These are phyloP conservation scores for Cryptoblepharus egeriae DNA, from an alignment of 2,797 vertebrate species.

Conservation along the genomic window DNA sequence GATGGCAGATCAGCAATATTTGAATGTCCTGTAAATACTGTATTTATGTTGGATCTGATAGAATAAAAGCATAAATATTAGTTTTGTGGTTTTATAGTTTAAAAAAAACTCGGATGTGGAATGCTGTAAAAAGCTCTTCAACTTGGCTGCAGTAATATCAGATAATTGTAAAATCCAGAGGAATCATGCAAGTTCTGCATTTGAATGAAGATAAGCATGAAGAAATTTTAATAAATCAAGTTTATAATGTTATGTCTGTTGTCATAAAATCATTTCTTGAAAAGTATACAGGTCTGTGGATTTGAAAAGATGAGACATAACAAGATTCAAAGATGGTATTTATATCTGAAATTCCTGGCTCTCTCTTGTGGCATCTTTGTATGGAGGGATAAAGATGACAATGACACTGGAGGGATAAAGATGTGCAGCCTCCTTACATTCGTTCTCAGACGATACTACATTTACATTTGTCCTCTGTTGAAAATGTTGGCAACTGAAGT, in stretches of 20 bases:
- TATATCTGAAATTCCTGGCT: no score
- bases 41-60: conserved; percentile 77
- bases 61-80: conserved; percentile 62
- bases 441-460: no score
- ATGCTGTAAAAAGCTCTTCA: conserved; percentile 34
- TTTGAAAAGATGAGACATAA: not conserved
- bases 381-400: no score
- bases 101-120: conserved; percentile 39
- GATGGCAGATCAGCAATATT: conserved; percentile 61
- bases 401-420: no score
- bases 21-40: conserved; percentile 63
- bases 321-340: no score
- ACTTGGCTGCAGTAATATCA: conserved; percentile 46
- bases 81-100: conserved; percentile 55
- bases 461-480: not conserved
- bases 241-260: conserved; percentile 4
- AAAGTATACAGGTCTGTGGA: not conserved
- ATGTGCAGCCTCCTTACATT: no score
- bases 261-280: conserved; percentile 6
- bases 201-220: conserved; percentile 64
- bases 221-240: conserved; percentile 61
- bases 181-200: conserved; percentile 49
- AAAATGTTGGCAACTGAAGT: not conserved
- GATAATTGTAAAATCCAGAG: conserved; percentile 31
- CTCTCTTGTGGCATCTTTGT: no score